phyloP scores from a whole-genome alignment of 2,113 vertebrate genomes.

The Notarius quadriscutis region DNA sequence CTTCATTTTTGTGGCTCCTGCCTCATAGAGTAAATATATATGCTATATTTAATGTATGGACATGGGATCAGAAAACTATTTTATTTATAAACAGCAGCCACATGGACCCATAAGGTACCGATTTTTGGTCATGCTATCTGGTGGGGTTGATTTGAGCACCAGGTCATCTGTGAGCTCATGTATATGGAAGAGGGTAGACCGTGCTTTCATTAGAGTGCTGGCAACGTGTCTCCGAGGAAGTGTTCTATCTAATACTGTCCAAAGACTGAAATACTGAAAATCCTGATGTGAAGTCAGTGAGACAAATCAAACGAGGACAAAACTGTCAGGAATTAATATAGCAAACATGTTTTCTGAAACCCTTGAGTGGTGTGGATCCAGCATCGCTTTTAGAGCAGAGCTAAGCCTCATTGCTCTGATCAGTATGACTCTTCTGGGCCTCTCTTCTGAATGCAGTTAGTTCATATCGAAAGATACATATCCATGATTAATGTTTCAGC shows the following conservation, averaged over 20 bases:
- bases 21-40: no score
- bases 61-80: no score
- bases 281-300: background rate
- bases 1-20: no score
- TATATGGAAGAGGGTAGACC: no score
- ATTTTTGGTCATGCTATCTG: no score
- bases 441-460: background rate
- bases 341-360: conserved; percentile 15
- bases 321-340: conserved; percentile 5
- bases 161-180: no score
- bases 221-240: background rate
- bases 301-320: background rate
- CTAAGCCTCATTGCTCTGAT: conserved; percentile 12
- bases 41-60: no score
- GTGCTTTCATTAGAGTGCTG: no score
- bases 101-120: no score
- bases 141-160: no score
- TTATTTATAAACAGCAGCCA: no score
- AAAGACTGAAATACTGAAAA: background rate
- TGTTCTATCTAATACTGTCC: background rate
- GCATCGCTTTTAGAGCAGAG: background rate
- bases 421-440: background rate
- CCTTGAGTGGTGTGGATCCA: background rate
- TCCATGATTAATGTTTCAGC: background rate
- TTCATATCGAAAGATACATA: background rate